phyloP scores from a whole-genome alignment of 2,797 vertebrate species.

The Pagetopsis macropterus region DNA sequence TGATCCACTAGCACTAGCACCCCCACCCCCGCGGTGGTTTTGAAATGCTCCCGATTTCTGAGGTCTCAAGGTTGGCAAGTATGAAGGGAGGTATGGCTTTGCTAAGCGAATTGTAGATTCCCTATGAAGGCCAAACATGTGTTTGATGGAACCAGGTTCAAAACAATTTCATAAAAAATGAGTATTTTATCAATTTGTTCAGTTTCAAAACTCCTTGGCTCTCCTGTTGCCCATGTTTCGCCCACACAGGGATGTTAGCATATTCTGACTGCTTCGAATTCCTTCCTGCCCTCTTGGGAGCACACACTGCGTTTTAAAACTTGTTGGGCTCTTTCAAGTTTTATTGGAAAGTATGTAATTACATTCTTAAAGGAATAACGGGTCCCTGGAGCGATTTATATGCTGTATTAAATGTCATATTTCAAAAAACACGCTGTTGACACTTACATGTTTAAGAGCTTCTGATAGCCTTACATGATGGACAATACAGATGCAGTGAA shows the following conservation, averaged over 20 bases:
- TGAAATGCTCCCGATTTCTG: too few species aligned
- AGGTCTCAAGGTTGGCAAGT: too few species aligned
- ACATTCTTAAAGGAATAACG: slow-evolving; percentile 98
- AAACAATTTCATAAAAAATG: not conserved
- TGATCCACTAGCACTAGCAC: too few species aligned
- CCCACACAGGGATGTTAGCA: slow-evolving; percentile 95
- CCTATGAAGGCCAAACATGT: not conserved
- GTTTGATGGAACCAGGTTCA: not conserved
- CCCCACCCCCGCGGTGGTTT: too few species aligned
- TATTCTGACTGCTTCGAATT: slow-evolving; percentile 98
- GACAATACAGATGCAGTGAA: slow-evolving; percentile 48
- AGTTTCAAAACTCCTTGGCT: not conserved
- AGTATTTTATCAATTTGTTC: not conserved
- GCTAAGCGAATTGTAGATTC: not conserved
- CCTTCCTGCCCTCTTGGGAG: slow-evolving; percentile 92
- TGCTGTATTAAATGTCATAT: slow-evolving; percentile 94
- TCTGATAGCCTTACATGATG: slow-evolving; percentile 59
- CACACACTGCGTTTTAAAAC: slow-evolving; percentile 98
- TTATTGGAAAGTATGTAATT: slow-evolving; percentile 99
- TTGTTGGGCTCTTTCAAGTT: slow-evolving; percentile 99
- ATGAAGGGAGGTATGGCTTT: not conserved
- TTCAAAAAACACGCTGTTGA: slow-evolving; percentile 93
- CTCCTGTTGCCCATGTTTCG: slow-evolving; percentile 78
- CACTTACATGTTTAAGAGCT: slow-evolving; percentile 74
- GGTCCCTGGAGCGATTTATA: slow-evolving; percentile 94